Conservation (phyloP, 2,888 invertebrate genomes). For the Alentia gelatinosa region DNA sequence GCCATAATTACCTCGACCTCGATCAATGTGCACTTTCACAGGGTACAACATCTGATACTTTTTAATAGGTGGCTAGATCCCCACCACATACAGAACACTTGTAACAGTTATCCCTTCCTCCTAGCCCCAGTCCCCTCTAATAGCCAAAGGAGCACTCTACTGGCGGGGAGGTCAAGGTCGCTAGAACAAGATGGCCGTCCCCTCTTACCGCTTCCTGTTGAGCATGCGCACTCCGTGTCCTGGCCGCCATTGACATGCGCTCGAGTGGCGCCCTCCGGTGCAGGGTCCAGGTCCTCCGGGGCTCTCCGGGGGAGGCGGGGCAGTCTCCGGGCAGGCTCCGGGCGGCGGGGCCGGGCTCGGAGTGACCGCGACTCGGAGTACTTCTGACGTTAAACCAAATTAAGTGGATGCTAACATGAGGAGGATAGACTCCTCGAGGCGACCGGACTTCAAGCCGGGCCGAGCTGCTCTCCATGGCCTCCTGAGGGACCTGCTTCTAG, state of each 20-base stretch:
- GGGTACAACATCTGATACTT: no score
- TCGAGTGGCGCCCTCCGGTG: conserved; percentile 9
- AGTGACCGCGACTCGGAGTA: neutral
- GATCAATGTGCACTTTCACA: no score
- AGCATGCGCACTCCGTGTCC: conserved; percentile 21
- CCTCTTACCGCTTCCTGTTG: neutral
- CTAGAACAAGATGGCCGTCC: neutral
- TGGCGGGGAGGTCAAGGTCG: neutral
- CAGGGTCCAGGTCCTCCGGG: neutral
- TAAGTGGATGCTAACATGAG: conserved; percentile 46
- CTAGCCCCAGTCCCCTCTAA: neutral
- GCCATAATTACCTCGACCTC: no score
- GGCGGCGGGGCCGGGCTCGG: neutral
- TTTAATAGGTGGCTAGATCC: no score
- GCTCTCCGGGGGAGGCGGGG: neutral
- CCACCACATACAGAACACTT: neutral
- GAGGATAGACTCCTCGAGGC: conserved; percentile 6
- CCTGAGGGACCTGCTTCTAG: neutral
- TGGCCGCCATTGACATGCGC: neutral
- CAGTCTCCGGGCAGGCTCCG: neutral
- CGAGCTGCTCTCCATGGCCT: neutral
- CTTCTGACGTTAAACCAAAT: conserved; percentile 44
- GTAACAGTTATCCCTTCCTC: neutral
- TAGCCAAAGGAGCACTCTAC: neutral
- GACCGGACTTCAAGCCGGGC: neutral